These are phyloP conservation scores for Bradysia coprophila DNA, from an alignment of 1,140 invertebrate species.

Conservation along the genomic window DNA sequence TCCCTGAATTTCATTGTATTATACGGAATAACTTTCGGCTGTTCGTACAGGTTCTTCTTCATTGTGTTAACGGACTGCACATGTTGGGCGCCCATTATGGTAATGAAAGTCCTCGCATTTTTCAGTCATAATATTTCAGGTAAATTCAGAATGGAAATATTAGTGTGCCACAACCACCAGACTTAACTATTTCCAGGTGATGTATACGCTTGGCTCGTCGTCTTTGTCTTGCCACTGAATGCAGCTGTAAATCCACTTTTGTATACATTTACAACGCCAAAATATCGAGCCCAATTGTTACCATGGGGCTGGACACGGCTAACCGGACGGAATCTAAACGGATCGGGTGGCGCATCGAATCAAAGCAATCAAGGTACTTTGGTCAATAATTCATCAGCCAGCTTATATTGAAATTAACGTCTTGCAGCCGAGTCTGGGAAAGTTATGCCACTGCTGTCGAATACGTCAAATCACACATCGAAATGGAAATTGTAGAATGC, in stretches of 20 bases:
- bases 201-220: slow-evolving; percentile 52
- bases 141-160: slow-evolving; percentile 9
- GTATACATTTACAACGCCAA: slow-evolving; percentile 60
- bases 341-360: too few relatives aligned
- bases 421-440: too few relatives aligned
- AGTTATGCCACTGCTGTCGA: too few relatives aligned
- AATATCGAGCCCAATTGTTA: slow-evolving; percentile 33
- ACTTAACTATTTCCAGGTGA: slow-evolving; percentile 26
- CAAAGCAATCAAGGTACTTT: too few relatives aligned
- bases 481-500: too few relatives aligned
- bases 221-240: slow-evolving; percentile 61
- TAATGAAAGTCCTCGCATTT: slow-evolving; percentile 45
- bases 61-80: slow-evolving; percentile 54
- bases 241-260: slow-evolving; percentile 59
- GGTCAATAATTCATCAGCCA: too few relatives aligned
- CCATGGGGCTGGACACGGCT: slow-evolving; percentile 21
- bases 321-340: slow-evolving; percentile 15
- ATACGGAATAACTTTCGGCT: neutral
- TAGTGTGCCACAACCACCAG: too few relatives aligned
- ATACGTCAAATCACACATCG: too few relatives aligned
- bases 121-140: slow-evolving; percentile 30
- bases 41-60: slow-evolving; percentile 39
- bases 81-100: slow-evolving; percentile 58
- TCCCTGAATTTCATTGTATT: neutral
- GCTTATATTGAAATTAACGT: too few relatives aligned